Percentiles rank a stretch among this genome's conserved stretches.
phyloP scores from a whole-genome alignment of 2,888 invertebrate species.

The Eupeodes latifasciatus region DNA sequence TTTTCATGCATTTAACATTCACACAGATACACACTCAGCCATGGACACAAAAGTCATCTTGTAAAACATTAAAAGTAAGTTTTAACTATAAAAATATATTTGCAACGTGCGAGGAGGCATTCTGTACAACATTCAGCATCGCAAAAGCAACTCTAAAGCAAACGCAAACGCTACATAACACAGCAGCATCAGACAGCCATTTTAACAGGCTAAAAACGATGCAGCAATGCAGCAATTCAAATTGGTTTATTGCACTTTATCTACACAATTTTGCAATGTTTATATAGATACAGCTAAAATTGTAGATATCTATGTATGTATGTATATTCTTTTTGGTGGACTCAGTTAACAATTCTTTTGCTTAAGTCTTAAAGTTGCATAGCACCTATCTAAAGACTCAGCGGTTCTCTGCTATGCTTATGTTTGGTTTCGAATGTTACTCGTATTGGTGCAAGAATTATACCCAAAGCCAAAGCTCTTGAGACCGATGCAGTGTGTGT shows the following conservation, averaged over 20 bases:
- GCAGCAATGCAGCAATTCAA: constrained; percentile 65
- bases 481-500: not conserved
- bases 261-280: constrained; percentile 72
- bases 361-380: not conserved
- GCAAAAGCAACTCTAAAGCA: not conserved
- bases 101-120: constrained; percentile 26
- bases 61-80: constrained; percentile 62
- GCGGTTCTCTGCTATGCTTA: not conserved
- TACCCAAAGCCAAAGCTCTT: not conserved
- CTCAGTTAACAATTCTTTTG: constrained; percentile 59
- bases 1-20: constrained; percentile 23
- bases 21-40: not conserved
- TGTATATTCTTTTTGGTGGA: constrained; percentile 26
- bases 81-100: constrained; percentile 69
- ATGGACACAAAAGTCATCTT: not conserved
- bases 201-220: constrained; percentile 39
- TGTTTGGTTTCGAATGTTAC: not conserved
- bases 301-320: no score
- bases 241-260: constrained; percentile 74
- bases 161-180: not conserved
- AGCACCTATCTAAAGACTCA: not conserved
- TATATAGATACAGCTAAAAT: constrained; percentile 11
- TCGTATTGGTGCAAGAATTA: not conserved
- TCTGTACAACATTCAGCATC: no score
- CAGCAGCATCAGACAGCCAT: constrained; percentile 34